These are phyloP conservation scores for Drosophila triauraria DNA, from an alignment of 1,140 invertebrate genomes.

Conservation along the genomic window DNA sequence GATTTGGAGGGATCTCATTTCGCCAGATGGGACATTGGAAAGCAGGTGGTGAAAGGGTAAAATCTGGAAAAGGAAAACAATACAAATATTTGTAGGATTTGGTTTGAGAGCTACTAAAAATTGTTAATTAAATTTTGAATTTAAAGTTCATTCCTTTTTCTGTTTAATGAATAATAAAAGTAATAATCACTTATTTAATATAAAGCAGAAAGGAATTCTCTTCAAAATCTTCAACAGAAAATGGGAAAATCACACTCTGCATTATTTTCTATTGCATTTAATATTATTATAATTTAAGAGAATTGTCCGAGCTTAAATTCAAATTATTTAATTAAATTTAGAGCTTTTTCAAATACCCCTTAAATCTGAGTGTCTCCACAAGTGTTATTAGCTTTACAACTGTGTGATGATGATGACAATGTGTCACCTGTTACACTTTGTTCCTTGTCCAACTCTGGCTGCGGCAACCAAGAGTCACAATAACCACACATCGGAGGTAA, in stretches of 20 bases:
- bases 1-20: slow-evolving; percentile 17
- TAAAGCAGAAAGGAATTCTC: no score
- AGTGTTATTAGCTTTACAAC: neutral
- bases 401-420: slow-evolving; percentile 21
- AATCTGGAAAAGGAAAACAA: neutral
- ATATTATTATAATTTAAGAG: neutral
- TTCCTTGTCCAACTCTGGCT: slow-evolving; percentile 22
- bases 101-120: neutral
- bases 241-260: no score
- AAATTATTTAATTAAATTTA: neutral
- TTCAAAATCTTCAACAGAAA: no score
- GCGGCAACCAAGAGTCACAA: slow-evolving; percentile 57
- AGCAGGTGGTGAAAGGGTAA: slow-evolving; percentile 4
- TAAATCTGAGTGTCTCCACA: neutral
- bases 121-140: neutral
- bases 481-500: slow-evolving; percentile 13
- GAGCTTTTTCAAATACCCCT: neutral
- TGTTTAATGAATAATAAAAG: neutral
- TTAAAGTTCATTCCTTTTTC: no score
- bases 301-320: neutral
- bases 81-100: no score
- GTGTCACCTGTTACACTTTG: slow-evolving; percentile 29
- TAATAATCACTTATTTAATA: no score
- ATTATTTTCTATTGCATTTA: neutral
- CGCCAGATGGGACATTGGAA: neutral